A percentile compares a stretch with the other conserved stretches of the same genome.
Evolutionary conservation across 2,797 vertebrate genomes (phyloP).

Genomic region (Carapus acus): DNA sequence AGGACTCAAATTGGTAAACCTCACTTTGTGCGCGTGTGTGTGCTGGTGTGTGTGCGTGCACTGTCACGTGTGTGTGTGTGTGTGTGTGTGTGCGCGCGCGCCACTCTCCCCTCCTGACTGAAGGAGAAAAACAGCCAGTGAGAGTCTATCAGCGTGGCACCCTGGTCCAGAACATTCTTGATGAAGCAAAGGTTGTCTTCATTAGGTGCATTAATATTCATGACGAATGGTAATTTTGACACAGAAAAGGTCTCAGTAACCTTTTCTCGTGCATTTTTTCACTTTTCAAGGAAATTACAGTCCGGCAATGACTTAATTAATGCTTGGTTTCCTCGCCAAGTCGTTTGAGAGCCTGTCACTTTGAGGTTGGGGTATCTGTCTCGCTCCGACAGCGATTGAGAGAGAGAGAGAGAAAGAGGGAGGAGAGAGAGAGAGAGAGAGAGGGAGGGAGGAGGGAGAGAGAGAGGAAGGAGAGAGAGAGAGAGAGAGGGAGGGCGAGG

Average conservation of each 20-base stretch:
- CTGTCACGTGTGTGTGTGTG: constrained; percentile 1
- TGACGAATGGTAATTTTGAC: constrained; percentile 99
- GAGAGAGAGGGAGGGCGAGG: constrained; percentile 48
- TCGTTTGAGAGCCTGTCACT: constrained; percentile 94
- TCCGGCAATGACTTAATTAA: constrained; percentile 99
- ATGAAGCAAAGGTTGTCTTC: constrained; percentile 99
- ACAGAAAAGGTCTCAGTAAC: constrained; percentile 99
- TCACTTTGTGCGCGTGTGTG: constrained; percentile 39
- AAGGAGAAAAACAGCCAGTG: constrained; percentile 73
- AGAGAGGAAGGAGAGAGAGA: constrained; percentile 49
- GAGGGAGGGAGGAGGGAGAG: constrained; percentile 48
- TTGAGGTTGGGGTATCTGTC: constrained; percentile 87
- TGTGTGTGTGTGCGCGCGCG: constrained; percentile 47
- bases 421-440: constrained; percentile 52
- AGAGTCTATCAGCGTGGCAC: constrained; percentile 93
- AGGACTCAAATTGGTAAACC: constrained; percentile 59
- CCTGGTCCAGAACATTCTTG: constrained; percentile 98
- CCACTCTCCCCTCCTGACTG: constrained; percentile 67
- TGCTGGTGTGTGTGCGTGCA: too few species aligned
- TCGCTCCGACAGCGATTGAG: constrained; percentile 80
- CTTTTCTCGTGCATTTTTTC: constrained; percentile 99
- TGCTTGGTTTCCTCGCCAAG: constrained; percentile 85
- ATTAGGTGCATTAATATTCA: constrained; percentile 99
- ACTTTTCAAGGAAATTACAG: constrained; percentile 99
- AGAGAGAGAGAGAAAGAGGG: constrained; percentile 63